Evolutionary conservation across 2,113 vertebrate species (phyloP), one percentile per base, ranked within the genome.

Genomic region (Carassius carassius): DNA sequence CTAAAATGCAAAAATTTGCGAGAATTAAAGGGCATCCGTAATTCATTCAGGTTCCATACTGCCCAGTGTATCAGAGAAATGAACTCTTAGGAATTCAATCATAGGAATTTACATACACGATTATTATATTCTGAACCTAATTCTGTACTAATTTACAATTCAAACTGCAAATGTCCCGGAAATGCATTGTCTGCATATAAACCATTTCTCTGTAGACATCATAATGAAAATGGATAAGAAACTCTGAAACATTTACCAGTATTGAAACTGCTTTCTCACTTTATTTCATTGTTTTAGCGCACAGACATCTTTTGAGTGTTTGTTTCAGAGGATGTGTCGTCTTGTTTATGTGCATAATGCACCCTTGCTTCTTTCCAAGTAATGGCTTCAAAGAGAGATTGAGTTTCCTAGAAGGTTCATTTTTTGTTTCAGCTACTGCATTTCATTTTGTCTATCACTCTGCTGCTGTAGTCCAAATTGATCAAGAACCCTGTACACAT

Each of bases 1-100:
- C 65, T 72, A 76, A n/a, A 56, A 65, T 63, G 85, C 87, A 73
- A 87, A 29, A 91, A 89, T 90, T 78, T 87, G 87, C 85, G 41
- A 65, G 78, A 91, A 89, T 51, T 87, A 89, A 86, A 85, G 60
- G 44, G 67, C 90, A 90, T 91, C 87, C 89, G 91, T 92, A 88
- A 90, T 91, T 91, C 88, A 89, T 91, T 10, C 10, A 60, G 84
- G 54, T 16, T 77, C 56, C 75, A 51, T 54, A 17, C 65, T 75
- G 84, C 73, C 21, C 35, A 35, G 81, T 86, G 72, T 85, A 84
- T 90, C 78, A 90, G 88, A 91, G 87, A 77, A 88, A 90, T 91
- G 84, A 65, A 91, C 91, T 89, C 62, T 89, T 76, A 83, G 41
- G 13, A 73, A 92, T 84, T 91, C 81, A 90, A 83, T 83, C 72